Conservation (phyloP, 1,140 invertebrate species). For the Paraescarpia echinospica region DNA sequence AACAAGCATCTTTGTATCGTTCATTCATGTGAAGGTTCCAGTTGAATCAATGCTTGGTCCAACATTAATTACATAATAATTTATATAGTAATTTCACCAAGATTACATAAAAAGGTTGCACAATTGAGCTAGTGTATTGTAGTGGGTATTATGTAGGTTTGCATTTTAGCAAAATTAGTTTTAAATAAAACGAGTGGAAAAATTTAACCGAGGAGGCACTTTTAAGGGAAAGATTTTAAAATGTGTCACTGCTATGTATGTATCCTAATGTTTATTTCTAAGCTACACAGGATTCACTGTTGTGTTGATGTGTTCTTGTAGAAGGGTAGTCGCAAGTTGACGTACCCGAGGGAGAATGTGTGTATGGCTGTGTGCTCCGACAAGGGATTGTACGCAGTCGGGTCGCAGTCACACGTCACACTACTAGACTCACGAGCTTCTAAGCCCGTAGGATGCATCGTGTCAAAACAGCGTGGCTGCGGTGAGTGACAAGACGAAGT, state of each 20-base stretch:
- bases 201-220: slow-evolving; percentile 29
- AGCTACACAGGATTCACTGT: not conserved
- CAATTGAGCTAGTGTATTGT: no score
- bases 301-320: slow-evolving; percentile 50
- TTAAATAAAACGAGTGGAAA: no score
- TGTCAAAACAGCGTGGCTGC: slow-evolving; percentile 46
- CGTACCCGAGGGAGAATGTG: slow-evolving; percentile 88
- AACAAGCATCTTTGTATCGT: no score
- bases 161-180: no score
- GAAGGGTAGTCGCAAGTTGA: slow-evolving; percentile 82
- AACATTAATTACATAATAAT: no score
- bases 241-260: not conserved
- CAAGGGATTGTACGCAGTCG: slow-evolving; percentile 84
- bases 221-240: slow-evolving; percentile 23
- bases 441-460: slow-evolving; percentile 70
- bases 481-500: slow-evolving; percentile 35
- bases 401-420: slow-evolving; percentile 89
- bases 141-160: no score
- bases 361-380: slow-evolving; percentile 82
- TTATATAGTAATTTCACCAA: no score
- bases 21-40: no score
- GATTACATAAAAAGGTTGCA: no score
- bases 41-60: no score
- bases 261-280: not conserved
- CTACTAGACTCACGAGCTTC: slow-evolving; percentile 84